Conservation (phyloP, 2,797 vertebrate genomes). For the Heliangelus exortis region DNA sequence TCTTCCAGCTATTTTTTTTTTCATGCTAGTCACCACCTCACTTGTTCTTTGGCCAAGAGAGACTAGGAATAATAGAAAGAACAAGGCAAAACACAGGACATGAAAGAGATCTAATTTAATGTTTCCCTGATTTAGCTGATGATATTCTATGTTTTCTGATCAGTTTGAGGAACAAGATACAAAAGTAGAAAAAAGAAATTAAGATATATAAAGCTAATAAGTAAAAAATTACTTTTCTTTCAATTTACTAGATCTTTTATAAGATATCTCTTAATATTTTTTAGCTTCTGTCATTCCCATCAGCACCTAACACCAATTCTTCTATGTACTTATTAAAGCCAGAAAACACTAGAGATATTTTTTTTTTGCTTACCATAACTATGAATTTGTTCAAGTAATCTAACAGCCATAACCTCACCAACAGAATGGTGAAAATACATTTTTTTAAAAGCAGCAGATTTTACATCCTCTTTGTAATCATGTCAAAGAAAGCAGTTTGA, state of each 20-base stretch:
- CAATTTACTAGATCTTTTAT: not conserved
- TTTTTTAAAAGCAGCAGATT: not conserved
- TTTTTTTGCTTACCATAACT: not conserved
- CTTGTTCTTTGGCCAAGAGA: not conserved
- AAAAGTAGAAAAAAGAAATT: not conserved
- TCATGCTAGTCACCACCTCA: not conserved
- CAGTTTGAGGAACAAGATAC: not conserved
- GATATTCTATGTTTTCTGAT: not conserved
- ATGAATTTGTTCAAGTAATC: not conserved
- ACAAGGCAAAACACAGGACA: not conserved
- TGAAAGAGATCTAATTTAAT: not conserved
- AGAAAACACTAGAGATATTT: not conserved
- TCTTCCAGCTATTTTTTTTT: not conserved
- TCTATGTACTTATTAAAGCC: not conserved
- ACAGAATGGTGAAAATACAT: not conserved
- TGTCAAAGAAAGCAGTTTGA: not conserved
- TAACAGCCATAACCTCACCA: accelerated
- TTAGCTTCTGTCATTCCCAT: not conserved
- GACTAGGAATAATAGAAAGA: not conserved
- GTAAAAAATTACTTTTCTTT: not conserved
- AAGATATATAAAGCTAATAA: not conserved
- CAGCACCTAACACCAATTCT: not conserved
- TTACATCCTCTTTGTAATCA: not conserved
- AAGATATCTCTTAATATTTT: not conserved
- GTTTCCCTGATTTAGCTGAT: not conserved